Evolutionary conservation across 2,888 invertebrate genomes (phyloP).

Genomic region (Tenodera sinensis): DNA sequence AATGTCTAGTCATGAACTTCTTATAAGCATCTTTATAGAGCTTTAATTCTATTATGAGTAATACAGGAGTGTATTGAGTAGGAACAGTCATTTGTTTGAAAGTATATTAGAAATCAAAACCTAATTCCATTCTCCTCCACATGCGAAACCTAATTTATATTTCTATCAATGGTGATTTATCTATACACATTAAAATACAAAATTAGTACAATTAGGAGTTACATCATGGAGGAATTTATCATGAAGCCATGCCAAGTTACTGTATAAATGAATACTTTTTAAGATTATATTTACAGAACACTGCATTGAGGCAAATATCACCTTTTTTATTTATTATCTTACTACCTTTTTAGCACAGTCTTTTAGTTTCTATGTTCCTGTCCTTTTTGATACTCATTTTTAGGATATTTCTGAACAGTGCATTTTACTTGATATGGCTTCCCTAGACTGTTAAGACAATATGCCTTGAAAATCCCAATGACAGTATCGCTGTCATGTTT

Average conservation of each 20-base stretch:
- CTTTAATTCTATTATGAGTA: not conserved
- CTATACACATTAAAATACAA: not conserved
- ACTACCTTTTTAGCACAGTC: not conserved
- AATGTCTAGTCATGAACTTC: not conserved
- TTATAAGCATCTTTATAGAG: not conserved
- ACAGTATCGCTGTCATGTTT: not conserved
- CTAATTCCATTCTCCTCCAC: conserved; percentile 7
- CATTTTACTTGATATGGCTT: not conserved
- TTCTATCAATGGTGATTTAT: not conserved
- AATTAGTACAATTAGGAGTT: conserved; percentile 24
- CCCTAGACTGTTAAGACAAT: not conserved
- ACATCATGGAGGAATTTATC: conserved; percentile 19
- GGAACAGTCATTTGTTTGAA: not conserved
- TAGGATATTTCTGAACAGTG: not conserved
- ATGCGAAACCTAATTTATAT: conserved; percentile 26
- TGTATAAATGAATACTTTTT: not conserved
- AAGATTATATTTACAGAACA: not conserved
- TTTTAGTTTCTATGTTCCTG: not conserved
- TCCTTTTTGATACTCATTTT: not conserved
- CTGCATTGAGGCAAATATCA: not conserved
- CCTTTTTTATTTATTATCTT: not conserved
- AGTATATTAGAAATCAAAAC: not conserved
- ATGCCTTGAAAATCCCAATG: conserved; percentile 1
- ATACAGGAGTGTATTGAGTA: not conserved
- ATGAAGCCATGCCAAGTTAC: not conserved